Evolutionary conservation across 2,797 vertebrate genomes (phyloP).

Genomic region (Novumbra hubbsi): DNA sequence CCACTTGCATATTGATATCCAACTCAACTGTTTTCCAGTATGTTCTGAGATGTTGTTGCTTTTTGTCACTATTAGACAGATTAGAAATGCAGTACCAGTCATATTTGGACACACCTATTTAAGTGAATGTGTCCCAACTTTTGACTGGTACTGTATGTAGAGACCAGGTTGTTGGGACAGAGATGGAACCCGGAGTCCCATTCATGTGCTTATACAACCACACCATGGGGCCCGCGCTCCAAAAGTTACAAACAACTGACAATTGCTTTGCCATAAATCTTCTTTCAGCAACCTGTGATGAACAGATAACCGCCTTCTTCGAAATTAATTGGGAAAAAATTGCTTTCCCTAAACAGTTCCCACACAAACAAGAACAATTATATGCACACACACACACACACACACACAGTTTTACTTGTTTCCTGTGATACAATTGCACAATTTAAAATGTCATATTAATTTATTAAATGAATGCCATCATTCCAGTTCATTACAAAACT

Average conservation of each 20-base stretch:
- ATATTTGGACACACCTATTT: neutral
- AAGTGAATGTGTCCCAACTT: neutral
- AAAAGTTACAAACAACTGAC: conserved; percentile 24
- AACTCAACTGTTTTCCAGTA: neutral
- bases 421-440: conserved; percentile 49
- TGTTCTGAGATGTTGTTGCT: too few species aligned
- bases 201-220: too few species aligned
- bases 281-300: conserved; percentile 1
- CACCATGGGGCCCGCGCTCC: too few species aligned
- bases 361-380: neutral
- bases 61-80: too few species aligned
- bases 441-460: conserved; percentile 32
- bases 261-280: neutral
- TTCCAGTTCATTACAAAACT: conserved; percentile 17
- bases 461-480: conserved; percentile 10
- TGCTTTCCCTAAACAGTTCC: neutral
- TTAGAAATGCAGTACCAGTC: too few species aligned
- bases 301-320: neutral
- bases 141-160: too few species aligned
- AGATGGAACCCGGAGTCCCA: too few species aligned
- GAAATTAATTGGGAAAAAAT: neutral
- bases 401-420: neutral
- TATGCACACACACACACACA: neutral
- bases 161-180: too few species aligned
- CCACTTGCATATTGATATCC: neutral